These are phyloP conservation scores for Aurelia coerulea DNA, from an alignment of 30 jellyfish, hydroid and myxozoan genomes.

Conservation along the genomic window DNA sequence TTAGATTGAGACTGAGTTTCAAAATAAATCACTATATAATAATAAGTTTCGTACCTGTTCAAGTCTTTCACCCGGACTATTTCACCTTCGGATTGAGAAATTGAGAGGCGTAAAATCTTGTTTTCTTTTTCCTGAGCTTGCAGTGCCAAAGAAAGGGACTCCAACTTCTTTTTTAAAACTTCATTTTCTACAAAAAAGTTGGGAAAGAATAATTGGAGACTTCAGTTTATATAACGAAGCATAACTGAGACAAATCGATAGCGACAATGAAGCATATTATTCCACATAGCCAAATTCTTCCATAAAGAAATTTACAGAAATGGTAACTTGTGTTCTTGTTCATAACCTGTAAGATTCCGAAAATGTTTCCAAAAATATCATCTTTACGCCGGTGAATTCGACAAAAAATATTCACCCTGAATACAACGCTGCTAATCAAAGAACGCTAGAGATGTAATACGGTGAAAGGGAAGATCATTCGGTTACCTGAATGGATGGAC, in stretches of 20 bases:
- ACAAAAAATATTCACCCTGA: too few relatives aligned
- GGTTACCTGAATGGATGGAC: constrained; percentile 36
- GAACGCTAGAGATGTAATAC: neutral
- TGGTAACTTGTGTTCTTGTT: too few relatives aligned
- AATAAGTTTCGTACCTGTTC: constrained; percentile 53
- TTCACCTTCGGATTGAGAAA: constrained; percentile 82
- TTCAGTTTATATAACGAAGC: neutral
- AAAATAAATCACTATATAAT: too few relatives aligned
- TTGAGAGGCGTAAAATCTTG: constrained; percentile 60
- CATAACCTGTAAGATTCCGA: too few relatives aligned
- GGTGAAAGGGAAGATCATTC: neutral
- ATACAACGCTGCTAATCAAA: neutral
- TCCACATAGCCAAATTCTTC: too few relatives aligned
- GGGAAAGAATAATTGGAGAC: neutral
- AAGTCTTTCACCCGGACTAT: constrained; percentile 64
- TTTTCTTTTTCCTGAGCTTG: constrained; percentile 70
- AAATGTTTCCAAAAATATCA: too few relatives aligned
- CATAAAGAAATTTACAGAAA: too few relatives aligned
- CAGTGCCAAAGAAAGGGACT: constrained; percentile 51
- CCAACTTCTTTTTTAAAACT: constrained; percentile 15
- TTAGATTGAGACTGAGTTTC: too few relatives aligned
- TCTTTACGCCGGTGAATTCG: too few relatives aligned
- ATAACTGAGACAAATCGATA: neutral
- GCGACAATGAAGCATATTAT: too few relatives aligned
- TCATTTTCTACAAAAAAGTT: constrained; percentile 23